phyloP scores from a whole-genome alignment of 2,888 invertebrate species.

The Xestia rhomboidea region DNA sequence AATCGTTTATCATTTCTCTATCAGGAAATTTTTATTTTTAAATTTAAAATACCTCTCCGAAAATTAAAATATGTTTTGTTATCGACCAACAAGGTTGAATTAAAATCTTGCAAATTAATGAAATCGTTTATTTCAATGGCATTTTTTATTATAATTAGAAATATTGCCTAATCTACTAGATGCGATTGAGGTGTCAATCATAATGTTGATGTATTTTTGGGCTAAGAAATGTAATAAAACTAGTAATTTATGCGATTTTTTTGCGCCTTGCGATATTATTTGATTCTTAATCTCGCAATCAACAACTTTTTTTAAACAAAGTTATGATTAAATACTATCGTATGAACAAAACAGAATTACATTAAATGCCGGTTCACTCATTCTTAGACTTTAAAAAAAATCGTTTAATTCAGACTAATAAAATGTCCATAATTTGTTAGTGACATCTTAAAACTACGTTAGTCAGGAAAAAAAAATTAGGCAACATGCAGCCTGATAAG shows the following conservation, averaged over 20 bases:
- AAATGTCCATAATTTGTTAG: too few relatives aligned
- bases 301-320: not conserved
- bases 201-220: not conserved
- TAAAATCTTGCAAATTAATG: constrained; percentile 21
- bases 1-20: not conserved
- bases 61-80: not conserved
- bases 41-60: not conserved
- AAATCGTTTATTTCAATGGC: constrained; percentile 17
- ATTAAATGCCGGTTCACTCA: not conserved
- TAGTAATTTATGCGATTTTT: constrained; percentile 31
- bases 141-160: not conserved
- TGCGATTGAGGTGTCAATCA: constrained; percentile 10
- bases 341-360: not conserved
- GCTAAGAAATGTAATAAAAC: constrained; percentile 10
- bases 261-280: not conserved
- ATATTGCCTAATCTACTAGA: constrained; percentile 41
- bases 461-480: too few relatives aligned
- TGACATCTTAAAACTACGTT: too few relatives aligned
- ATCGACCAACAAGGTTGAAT: not conserved
- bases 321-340: not conserved
- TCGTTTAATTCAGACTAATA: too few relatives aligned
- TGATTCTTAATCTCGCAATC: not conserved
- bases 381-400: not conserved
- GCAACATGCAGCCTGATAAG: too few relatives aligned
- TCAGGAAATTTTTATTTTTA: not conserved